Percentiles rank a stretch among this genome's conserved stretches.
Conservation (phyloP, 2,888 invertebrate genomes). For the Pterostichus niger region DNA sequence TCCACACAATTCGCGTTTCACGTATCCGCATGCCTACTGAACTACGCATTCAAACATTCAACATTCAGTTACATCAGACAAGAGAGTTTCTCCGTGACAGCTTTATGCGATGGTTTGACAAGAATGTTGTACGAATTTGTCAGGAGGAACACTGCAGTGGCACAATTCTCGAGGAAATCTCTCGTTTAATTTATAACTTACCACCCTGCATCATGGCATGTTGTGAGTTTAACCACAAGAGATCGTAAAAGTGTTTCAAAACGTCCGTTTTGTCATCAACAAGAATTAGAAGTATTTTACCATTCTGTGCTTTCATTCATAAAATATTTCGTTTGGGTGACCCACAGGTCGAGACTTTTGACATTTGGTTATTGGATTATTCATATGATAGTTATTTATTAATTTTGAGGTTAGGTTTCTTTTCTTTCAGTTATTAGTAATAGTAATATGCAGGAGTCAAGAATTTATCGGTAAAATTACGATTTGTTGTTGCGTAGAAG, state of each 20-base stretch:
- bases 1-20: not conserved
- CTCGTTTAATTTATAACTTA: constrained; percentile 1
- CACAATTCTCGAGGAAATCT: constrained; percentile 22
- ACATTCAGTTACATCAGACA: not conserved
- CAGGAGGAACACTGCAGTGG: not conserved
- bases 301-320: no score
- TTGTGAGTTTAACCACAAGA: constrained; percentile 19
- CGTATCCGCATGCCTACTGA: constrained; percentile 25
- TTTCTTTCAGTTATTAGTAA: no score
- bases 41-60: not conserved
- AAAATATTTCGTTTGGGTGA: no score
- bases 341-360: no score
- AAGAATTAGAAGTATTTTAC: constrained; percentile 35
- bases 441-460: no score
- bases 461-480: no score
- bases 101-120: constrained; percentile 32
- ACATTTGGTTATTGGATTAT: no score
- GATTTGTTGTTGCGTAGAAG: no score
- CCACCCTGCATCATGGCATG: constrained; percentile 2
- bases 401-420: no score
- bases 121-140: constrained; percentile 40
- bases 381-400: no score
- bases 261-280: constrained; percentile 41
- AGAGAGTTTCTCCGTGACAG: constrained; percentile 19
- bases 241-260: constrained; percentile 9